Evolutionary conservation across 2,797 vertebrate species (phyloP), one percentile per base, ranked within the genome.

Genomic region (Dallia pectoralis): DNA sequence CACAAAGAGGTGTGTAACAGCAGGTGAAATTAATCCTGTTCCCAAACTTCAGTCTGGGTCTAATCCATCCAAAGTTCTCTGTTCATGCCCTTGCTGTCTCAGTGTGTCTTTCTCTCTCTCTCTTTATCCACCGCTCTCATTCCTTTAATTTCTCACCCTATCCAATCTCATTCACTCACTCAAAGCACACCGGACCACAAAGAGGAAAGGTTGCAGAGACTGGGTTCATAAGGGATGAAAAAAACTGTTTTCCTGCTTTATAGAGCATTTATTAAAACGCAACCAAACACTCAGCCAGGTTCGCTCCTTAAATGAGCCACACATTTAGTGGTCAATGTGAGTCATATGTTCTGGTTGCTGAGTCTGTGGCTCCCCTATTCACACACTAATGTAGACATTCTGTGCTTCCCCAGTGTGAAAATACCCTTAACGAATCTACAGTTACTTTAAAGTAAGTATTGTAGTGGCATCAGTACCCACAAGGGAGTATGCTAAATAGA

Each of bases 241-340:
- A 19, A 36, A 30, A 4, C 22, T 8, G 2, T 40, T n/a, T 29
- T 61, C 47, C 47, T n/a, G 40, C 77, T 86, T 85, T 79, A 81
- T 76, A 27, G 83, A 84, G 30, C 76, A 78, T 81, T 65, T 76
- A 86, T 84, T 81, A 83, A 82, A 75, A 83, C 82, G 82, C 85
- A 86, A 79, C 79, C 82, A 85, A 88, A 77, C 80, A 47, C 83
- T 79, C 77, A 75, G 84, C 84, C 84, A 85, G 85, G 74, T 79
- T 71, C 75, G 84, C 84, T 88, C 84, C 89, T 80, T 84, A 89
- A 92, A 88, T 64, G 80, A 91, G 89, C 85, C 90, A 81, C 89
- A 89, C 89, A 87, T 91, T 92, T 91, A 88, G 91, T 72, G 91
- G 92, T 92, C 81, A 88, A 86, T 88, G 89, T 86, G 89, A 91